Conservation (phyloP, 2,113 vertebrate species). For the Gymnorhina tibicen region DNA sequence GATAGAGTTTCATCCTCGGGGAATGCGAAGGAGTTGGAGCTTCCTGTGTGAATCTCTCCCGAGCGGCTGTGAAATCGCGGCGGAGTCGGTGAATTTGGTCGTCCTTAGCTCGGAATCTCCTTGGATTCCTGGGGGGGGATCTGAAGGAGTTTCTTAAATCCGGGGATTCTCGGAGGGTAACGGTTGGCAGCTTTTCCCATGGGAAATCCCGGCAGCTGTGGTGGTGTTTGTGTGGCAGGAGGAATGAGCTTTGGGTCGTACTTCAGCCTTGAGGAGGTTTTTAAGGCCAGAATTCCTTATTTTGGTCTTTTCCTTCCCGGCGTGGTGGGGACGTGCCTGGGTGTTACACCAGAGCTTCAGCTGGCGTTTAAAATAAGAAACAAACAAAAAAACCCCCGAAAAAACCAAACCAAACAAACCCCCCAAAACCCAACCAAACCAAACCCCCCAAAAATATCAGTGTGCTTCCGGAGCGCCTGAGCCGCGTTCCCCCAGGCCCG, state of each 20-base stretch:
- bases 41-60: neutral
- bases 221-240: neutral
- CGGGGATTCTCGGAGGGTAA: neutral
- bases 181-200: neutral
- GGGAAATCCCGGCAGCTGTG: neutral
- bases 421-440: neutral
- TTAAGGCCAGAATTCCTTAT: neutral
- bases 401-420: neutral
- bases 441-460: neutral
- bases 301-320: neutral
- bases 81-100: neutral
- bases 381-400: neutral
- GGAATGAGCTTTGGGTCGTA: neutral
- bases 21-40: neutral
- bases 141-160: neutral
- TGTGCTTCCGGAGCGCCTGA: neutral
- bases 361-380: neutral
- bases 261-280: neutral
- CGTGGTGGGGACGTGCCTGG: neutral
- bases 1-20: neutral
- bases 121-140: neutral
- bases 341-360: neutral
- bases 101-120: neutral
- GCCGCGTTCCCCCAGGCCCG: neutral
- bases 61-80: neutral